Evolutionary conservation across 1,140 invertebrate genomes (phyloP).

Genomic region (Anastrepha obliqua): DNA sequence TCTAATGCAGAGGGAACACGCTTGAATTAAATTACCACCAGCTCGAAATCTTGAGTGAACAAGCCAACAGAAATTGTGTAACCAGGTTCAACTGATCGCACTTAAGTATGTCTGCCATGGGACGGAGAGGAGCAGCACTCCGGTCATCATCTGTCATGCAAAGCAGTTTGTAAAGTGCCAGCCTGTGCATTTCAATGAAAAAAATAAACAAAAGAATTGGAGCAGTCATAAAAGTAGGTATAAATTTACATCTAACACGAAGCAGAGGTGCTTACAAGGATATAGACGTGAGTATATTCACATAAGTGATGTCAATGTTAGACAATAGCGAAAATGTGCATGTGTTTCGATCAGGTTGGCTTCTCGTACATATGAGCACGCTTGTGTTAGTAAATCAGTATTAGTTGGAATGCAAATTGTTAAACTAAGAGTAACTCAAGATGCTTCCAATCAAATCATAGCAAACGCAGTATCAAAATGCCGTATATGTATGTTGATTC

Average conservation of each 20-base stretch:
- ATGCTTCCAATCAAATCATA: constrained; percentile 30
- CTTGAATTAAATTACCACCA: constrained; percentile 52
- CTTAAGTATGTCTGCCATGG: not conserved
- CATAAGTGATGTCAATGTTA: not conserved
- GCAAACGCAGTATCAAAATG: not conserved
- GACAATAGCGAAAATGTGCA: constrained; percentile 1
- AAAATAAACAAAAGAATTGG: constrained; percentile 24
- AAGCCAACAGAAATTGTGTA: constrained; percentile 26
- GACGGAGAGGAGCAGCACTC: not conserved
- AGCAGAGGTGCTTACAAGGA: not conserved
- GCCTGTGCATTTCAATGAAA: not conserved
- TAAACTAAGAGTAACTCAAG: constrained; percentile 32
- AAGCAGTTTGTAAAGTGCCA: not conserved
- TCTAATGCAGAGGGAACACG: not conserved
- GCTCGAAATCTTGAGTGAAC: not conserved
- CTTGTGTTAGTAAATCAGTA: not conserved
- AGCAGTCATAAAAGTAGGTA: constrained; percentile 18
- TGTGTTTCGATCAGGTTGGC: not conserved
- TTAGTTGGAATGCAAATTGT: constrained; percentile 35
- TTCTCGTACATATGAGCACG: not conserved
- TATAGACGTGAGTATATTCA: not conserved
- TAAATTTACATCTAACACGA: constrained; percentile 24
- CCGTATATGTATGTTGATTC: not conserved
- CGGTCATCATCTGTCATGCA: not conserved
- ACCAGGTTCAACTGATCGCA: constrained; percentile 15